Evolutionary conservation across 2,888 invertebrate species (phyloP).

Genomic region (Slavum lentiscoides): DNA sequence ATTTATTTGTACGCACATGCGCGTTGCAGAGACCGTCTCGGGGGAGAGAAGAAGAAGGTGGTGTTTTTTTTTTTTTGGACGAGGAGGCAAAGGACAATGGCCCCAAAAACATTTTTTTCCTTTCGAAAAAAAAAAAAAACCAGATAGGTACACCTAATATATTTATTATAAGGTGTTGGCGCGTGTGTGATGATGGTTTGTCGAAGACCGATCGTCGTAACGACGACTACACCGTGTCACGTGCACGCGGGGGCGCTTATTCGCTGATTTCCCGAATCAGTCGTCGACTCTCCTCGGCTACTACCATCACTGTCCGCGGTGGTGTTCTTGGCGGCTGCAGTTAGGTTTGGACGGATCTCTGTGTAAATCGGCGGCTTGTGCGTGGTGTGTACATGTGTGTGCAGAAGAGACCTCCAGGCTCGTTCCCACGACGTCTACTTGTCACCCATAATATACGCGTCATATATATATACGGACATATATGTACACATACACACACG

Average conservation of each 20-base stretch:
- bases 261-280: background rate
- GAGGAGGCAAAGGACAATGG: conserved; percentile 1
- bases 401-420: conserved; percentile 46
- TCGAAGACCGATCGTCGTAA: background rate
- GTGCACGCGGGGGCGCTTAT: background rate
- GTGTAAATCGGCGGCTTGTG: too few species aligned
- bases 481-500: conserved; percentile 7
- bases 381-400: conserved; percentile 33
- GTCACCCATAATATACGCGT: conserved; percentile 38
- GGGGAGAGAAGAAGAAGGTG: background rate
- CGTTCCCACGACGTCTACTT: conserved; percentile 51
- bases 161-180: too few species aligned
- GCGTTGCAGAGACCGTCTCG: too few species aligned
- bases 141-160: too few species aligned
- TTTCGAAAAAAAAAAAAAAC: background rate
- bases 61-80: too few species aligned
- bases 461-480: background rate
- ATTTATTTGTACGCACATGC: too few species aligned
- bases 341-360: too few species aligned
- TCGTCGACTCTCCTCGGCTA: background rate
- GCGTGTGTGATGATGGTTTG: background rate
- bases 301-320: background rate
- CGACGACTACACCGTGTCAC: background rate
- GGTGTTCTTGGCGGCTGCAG: background rate
- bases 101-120: background rate